Base-by-base conservation (phyloP, 2,113 vertebrate species). In the Colossoma macropomum region DNA sequence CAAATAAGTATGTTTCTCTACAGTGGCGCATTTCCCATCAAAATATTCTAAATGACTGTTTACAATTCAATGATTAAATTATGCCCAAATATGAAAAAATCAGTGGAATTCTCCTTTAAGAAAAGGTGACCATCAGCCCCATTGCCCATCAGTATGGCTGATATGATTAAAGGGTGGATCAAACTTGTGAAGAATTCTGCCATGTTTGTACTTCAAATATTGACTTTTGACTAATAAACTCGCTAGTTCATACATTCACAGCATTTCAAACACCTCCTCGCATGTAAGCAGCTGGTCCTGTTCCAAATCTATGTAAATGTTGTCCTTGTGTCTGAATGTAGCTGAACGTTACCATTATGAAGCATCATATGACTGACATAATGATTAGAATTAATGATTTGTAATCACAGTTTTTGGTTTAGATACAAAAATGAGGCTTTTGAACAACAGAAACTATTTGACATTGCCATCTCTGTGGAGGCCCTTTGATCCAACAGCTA, bases 261-360 rank as follows among this genome's bases (percentile, higher is more conserved):
- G 69, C 17, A 85, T 85, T 80, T 83, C 66, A 30, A 73, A 75
- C 75, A 62, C 38, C 21, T 65, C 80, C 73, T 52, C 75, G 48
- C 70, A 56, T 56, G 68, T 15, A 80, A 21, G 17, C 66, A 69
- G 16, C n/a, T 84, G 81, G 75, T 69, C 38, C 8, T 56, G 32
- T 38, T 69, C 30, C 66, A 69, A 69, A 69, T 38, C 4, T 68
- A 68, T 19, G 30, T 69, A 69, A 69, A 69, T 23, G 32, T 69
- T 16, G 16, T 23, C 28, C 28, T 66, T 66, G n/a, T 62, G 16
- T 30, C 15, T 65, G 62, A n/a, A n/a, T 65, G 65, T 21, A 17
- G 17, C 16, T 34, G 17, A 68, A 69, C 8, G 19, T 38, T 8
- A 17, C 32, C 17, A 38, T 69, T 69, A 21, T 69, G n/a, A 69